phyloP scores from a whole-genome alignment of 2,797 vertebrate species.

The Ficedula albicollis region DNA sequence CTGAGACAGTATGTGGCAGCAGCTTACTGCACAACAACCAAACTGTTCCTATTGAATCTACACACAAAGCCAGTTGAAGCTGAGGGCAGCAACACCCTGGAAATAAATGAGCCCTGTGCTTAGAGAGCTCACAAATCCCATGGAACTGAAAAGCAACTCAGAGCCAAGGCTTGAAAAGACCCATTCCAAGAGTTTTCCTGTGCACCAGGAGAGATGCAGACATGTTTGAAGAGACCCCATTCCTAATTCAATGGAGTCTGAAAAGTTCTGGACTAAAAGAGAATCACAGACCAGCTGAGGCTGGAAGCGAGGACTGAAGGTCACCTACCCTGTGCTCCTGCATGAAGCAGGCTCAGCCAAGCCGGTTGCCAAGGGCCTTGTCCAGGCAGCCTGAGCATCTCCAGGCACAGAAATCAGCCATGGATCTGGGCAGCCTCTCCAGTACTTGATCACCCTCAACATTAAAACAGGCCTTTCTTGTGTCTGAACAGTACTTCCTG shows the following conservation, averaged over 20 bases:
- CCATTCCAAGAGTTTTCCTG: background rate
- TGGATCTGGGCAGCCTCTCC: background rate
- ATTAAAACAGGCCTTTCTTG: background rate
- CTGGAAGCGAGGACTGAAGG: background rate
- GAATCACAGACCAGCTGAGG: background rate
- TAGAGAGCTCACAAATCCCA: background rate
- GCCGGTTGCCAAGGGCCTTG: background rate
- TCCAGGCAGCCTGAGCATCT: background rate
- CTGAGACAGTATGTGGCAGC: background rate
- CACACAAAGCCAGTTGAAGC: background rate
- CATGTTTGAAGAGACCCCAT: background rate
- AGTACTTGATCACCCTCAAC: background rate
- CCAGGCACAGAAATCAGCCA: background rate
- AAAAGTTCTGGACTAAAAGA: background rate
- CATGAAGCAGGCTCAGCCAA: background rate
- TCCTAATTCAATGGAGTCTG: background rate
- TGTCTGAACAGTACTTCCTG: background rate
- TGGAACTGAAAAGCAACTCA: rapidly evolving
- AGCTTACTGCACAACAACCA: background rate
- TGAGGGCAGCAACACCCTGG: background rate
- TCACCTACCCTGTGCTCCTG: background rate
- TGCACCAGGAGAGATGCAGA: background rate
- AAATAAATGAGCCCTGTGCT: background rate
- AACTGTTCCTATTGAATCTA: background rate
- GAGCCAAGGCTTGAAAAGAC: background rate